These are phyloP conservation scores for Amphiprion percula DNA, from an alignment of 2,113 vertebrate genomes.

Conservation along the genomic window DNA sequence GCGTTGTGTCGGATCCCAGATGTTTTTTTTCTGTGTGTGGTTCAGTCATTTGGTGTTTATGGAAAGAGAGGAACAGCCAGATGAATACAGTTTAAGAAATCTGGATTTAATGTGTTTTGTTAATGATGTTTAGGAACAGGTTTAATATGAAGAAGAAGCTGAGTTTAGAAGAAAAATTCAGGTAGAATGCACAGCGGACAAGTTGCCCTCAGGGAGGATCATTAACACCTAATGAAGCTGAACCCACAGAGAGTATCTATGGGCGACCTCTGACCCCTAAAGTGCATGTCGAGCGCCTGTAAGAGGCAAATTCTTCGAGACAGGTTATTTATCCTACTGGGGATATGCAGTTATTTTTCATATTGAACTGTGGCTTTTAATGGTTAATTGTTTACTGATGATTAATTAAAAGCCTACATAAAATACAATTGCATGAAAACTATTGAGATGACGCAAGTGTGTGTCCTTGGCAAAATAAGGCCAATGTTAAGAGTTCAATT, in stretches of 20 bases:
- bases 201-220: slow-evolving; percentile 60
- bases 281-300: slow-evolving; percentile 54
- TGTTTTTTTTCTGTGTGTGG: slow-evolving; percentile 23
- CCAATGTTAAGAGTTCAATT: no score
- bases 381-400: not conserved
- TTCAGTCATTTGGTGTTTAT: slow-evolving; percentile 31
- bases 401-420: not conserved
- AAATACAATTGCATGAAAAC: no score
- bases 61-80: not conserved
- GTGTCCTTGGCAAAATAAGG: no score
- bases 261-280: slow-evolving; percentile 65
- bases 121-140: not conserved
- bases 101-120: not conserved
- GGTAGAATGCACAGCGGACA: slow-evolving; percentile 17
- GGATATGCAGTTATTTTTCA: slow-evolving; percentile 22
- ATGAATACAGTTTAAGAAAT: not conserved
- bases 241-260: slow-evolving; percentile 65
- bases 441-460: no score
- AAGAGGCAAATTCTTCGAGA: slow-evolving; percentile 53
- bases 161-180: slow-evolving; percentile 12
- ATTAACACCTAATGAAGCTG: slow-evolving; percentile 77
- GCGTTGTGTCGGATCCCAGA: slow-evolving; percentile 12
- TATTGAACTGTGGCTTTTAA: not conserved
- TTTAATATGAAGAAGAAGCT: not conserved
- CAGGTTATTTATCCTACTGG: slow-evolving; percentile 12